These are phyloP conservation scores for Nasonovia ribisnigri DNA, from an alignment of 2,888 invertebrate genomes.

Conservation along the genomic window DNA sequence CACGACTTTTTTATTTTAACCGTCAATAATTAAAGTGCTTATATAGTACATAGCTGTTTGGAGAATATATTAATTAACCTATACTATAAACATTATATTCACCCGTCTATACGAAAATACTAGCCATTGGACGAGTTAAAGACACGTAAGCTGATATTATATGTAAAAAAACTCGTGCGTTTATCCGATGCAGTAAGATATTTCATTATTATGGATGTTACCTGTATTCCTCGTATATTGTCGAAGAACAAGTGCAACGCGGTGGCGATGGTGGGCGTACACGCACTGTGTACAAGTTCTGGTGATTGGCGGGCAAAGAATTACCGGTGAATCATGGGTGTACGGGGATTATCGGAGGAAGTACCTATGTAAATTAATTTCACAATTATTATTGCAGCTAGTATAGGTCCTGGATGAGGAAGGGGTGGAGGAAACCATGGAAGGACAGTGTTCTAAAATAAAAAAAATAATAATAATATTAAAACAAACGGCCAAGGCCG, in stretches of 20 bases:
- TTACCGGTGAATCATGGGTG: constrained; percentile 25
- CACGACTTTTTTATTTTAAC: background rate
- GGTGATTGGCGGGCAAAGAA: constrained; percentile 24
- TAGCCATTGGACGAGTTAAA: background rate
- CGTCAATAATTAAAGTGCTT: background rate
- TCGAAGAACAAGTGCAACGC: background rate
- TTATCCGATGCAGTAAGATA: background rate
- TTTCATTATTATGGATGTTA: background rate
- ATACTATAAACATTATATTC: background rate
- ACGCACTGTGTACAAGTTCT: background rate
- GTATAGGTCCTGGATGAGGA: background rate
- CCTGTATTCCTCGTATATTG: background rate
- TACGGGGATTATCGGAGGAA: background rate
- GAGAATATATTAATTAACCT: background rate
- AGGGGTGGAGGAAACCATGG: background rate
- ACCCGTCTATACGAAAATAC: background rate
- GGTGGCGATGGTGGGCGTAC: background rate
- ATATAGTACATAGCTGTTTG: background rate
- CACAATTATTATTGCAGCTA: constrained; percentile 28
- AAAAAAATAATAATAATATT: constrained; percentile 33
- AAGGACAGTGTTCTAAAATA: constrained; percentile 44
- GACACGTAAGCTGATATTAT: background rate
- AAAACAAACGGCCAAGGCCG: constrained; percentile 56
- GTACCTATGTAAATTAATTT: constrained; percentile 55
- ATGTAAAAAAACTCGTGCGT: background rate